Evolutionary conservation across 2,113 vertebrate species (phyloP), one percentile per base, ranked within the genome.

Genomic region (Phylloscopus trochiloides): DNA sequence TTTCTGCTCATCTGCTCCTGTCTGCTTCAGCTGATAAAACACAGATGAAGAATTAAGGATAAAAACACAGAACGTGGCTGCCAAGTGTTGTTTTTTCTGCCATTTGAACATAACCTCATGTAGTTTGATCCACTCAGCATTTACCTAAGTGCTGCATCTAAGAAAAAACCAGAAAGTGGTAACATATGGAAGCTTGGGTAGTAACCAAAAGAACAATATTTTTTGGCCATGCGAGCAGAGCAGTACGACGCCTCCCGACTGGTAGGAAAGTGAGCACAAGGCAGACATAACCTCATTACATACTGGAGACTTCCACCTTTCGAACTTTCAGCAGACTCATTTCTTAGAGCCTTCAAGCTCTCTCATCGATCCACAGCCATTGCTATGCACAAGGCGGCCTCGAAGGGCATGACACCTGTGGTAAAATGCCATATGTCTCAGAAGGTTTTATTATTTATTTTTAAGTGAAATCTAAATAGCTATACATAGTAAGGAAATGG

Each of bases 21-120:
- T 96, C 96, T 97, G 96, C 87, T 94, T 97, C 93, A 94, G 94
- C 91, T 97, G 98, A 98, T 97, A 97, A 97, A 98, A 97, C 89
- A 94, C 97, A 98, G 97, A 97, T 90, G 89, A 87, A 78, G 92
- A 97, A 97, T 96, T 96, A 97, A 94, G 91, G 94, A 90, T 75
- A 96, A 97, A 97, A 97, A 96, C 96, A 92, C 15, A 92, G 85
- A 97, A 95, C 0, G 26, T 26, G 70, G 54, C 90, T 98, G 97
- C 97, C 96, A 97, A 98, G 89, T 93, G 88, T 77, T 94, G 89
- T 94, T 90, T 84, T 97, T 96, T 97, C 92, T 96, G 90, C 79
- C 94, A 94, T 78, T 92, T 29, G 95, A 97, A 96, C 88, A 95
- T 79, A 95, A 93, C 95, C 92, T 94, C 92, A 70, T 83, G 86